Evolutionary conservation across 2,888 invertebrate genomes (phyloP).

Genomic region (Ypsolopha scabrella): DNA sequence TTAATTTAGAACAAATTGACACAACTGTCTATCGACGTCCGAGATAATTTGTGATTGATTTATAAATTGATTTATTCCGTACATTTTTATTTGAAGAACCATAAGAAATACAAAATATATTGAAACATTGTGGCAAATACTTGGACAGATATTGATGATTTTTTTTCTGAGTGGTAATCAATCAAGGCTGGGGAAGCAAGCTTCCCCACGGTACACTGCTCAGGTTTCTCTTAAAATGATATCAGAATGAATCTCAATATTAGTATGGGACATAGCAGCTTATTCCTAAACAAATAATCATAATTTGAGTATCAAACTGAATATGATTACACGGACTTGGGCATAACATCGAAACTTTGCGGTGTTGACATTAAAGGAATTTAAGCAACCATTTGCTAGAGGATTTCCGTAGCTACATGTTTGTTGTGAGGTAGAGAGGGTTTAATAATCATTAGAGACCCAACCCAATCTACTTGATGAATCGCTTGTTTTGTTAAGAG

Average conservation of each 20-base stretch:
- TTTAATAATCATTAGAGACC: not conserved
- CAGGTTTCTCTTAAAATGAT: conserved; percentile 10
- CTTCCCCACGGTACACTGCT: conserved; percentile 16
- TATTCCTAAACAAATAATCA: too few relatives aligned
- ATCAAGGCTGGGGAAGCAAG: conserved; percentile 33
- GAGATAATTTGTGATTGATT: too few relatives aligned
- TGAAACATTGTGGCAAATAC: conserved; percentile 46
- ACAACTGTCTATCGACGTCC: too few relatives aligned
- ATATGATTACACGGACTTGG: too few relatives aligned
- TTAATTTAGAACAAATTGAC: too few relatives aligned
- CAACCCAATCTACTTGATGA: not conserved
- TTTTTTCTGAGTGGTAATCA: conserved; percentile 50
- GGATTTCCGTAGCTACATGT: not conserved
- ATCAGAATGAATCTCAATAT: not conserved
- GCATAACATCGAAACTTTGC: too few relatives aligned
- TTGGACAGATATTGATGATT: conserved; percentile 62
- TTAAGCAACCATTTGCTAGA: not conserved
- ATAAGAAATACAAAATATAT: conserved; percentile 31
- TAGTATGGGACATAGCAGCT: too few relatives aligned
- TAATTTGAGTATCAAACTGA: too few relatives aligned
- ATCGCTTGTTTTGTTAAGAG: not conserved
- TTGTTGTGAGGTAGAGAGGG: not conserved
- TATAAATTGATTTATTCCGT: not conserved
- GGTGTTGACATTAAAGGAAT: not conserved
- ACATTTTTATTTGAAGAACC: not conserved